Percentiles rank a stretch among this genome's conserved stretches.
Conservation (phyloP, 2,797 vertebrate genomes). For the Benthosema pterotum region DNA sequence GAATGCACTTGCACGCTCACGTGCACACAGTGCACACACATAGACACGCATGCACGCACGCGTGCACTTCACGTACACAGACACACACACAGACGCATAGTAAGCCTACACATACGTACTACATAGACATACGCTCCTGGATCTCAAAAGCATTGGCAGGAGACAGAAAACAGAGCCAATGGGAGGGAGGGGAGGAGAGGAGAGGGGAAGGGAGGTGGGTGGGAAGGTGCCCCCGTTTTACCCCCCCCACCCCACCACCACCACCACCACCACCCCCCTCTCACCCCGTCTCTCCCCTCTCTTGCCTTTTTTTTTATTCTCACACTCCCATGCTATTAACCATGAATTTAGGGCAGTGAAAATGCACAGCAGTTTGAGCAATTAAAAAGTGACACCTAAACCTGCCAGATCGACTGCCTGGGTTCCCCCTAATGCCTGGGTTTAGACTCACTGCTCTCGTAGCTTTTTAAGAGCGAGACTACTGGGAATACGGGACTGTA, state of each 20-base stretch:
- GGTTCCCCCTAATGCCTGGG: constrained; percentile 45
- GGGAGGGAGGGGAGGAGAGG: constrained; percentile 35
- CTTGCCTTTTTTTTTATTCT: constrained; percentile 22
- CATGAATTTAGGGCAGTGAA: constrained; percentile 63
- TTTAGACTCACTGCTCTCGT: constrained; percentile 36
- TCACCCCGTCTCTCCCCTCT: constrained; percentile 21
- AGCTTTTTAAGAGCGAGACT: constrained; percentile 34
- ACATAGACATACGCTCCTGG: constrained; percentile 15
- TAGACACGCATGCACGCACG: neutral
- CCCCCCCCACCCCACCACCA: too few relatives aligned
- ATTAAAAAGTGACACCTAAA: constrained; percentile 67
- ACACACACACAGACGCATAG: constrained; percentile 16
- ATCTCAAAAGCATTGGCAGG: constrained; percentile 52
- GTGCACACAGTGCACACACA: constrained; percentile 15
- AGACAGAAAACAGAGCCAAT: constrained; percentile 37
- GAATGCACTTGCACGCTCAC: constrained; percentile 36
- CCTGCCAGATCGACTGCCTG: constrained; percentile 34
- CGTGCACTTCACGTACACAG: constrained; percentile 3
- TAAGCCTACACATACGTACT: constrained; percentile 20
- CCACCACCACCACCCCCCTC: too few relatives aligned
- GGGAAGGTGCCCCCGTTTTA: constrained; percentile 49
- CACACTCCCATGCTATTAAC: constrained; percentile 39
- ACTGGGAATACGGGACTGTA: neutral
- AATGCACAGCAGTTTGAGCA: constrained; percentile 56
- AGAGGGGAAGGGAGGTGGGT: neutral